Conservation (phyloP, 1,140 invertebrate genomes). For the Portunus trituberculatus region DNA sequence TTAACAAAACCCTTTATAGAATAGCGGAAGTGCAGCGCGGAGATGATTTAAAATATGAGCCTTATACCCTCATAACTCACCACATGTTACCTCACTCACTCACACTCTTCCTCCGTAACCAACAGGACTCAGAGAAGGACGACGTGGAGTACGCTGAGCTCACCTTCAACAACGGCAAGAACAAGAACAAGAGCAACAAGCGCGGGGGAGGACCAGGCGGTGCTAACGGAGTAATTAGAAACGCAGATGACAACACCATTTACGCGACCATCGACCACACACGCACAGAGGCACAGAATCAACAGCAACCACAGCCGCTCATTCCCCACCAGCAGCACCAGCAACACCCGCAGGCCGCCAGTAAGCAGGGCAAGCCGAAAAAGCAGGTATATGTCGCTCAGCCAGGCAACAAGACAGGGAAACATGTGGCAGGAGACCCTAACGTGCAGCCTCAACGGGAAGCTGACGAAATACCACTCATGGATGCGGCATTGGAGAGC, state of each 20-base stretch:
- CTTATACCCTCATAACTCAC: too few species aligned
- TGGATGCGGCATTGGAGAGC: conserved; percentile 67
- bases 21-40: too few species aligned
- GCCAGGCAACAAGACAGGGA: not conserved
- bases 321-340: not conserved
- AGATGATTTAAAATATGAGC: too few species aligned
- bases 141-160: conserved; percentile 88
- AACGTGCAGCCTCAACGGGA: conserved; percentile 28
- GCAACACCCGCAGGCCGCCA: not conserved
- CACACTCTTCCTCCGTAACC: not conserved
- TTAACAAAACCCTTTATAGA: not conserved
- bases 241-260: conserved; percentile 84
- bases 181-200: conserved; percentile 59
- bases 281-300: conserved; percentile 77
- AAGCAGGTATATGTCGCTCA: conserved; percentile 3
- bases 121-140: conserved; percentile 79
- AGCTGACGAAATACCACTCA: conserved; percentile 62
- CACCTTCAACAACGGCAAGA: conserved; percentile 80
- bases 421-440: not conserved
- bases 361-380: not conserved
- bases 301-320: not conserved
- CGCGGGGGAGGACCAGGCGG: conserved; percentile 14
- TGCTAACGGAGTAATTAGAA: conserved; percentile 49
- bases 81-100: not conserved
- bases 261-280: conserved; percentile 87